A percentile compares a stretch with the other conserved stretches of the same genome.
Conservation (phyloP, 2,888 invertebrate genomes). For the Trichopoda pennipes region DNA sequence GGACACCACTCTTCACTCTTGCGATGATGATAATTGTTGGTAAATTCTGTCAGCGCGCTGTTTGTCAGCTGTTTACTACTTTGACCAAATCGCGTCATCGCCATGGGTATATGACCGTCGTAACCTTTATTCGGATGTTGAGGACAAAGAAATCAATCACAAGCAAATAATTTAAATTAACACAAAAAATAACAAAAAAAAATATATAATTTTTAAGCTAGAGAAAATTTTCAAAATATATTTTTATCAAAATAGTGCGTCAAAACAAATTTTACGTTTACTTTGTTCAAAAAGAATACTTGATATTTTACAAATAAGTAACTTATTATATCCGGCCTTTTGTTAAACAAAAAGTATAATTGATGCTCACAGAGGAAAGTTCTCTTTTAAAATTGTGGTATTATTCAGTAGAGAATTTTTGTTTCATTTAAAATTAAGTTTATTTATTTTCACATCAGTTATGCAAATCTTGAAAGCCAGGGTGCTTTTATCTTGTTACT, state of each 20-base stretch:
- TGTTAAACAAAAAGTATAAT: too few species aligned
- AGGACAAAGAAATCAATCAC: background rate
- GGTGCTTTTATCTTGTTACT: too few species aligned
- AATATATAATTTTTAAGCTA: background rate
- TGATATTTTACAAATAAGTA: background rate
- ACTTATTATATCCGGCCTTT: too few species aligned
- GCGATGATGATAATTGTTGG: slow-evolving; percentile 87
- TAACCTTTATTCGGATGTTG: slow-evolving; percentile 72
- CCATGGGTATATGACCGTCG: slow-evolving; percentile 78
- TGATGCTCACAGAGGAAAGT: too few species aligned
- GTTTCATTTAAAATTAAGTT: too few species aligned
- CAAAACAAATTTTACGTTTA: background rate
- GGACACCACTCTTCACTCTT: slow-evolving; percentile 89
- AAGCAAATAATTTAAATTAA: background rate
- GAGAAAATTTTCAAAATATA: background rate
- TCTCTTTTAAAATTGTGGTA: too few species aligned
- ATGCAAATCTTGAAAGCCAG: too few species aligned
- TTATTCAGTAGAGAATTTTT: too few species aligned
- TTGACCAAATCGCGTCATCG: slow-evolving; percentile 77
- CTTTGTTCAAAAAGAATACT: background rate
- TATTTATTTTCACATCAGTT: too few species aligned
- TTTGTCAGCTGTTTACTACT: slow-evolving; percentile 84
- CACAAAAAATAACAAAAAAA: background rate
- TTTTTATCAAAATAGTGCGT: too few species aligned
- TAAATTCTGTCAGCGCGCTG: slow-evolving; percentile 88